Percentiles rank a stretch among this genome's conserved stretches.
Conservation (phyloP, 2,113 vertebrate genomes). For the Corythornis vintsioides region DNA sequence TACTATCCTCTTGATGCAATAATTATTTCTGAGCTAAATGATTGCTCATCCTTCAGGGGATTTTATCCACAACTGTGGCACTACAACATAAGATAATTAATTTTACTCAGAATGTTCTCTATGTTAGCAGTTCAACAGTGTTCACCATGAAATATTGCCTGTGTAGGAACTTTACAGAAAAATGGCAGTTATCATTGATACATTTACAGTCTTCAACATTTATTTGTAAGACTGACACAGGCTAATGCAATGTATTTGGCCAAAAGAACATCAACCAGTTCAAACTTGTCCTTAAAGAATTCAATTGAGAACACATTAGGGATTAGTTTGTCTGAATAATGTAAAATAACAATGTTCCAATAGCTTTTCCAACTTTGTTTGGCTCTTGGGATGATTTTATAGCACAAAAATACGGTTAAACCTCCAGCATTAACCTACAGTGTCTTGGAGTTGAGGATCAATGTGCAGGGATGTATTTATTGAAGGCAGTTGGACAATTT, state of each 20-base stretch:
- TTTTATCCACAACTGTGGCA: background rate
- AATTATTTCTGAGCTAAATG: background rate
- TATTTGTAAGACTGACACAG: background rate
- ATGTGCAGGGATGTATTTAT: background rate
- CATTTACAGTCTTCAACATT: background rate
- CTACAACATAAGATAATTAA: background rate
- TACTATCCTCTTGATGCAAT: background rate
- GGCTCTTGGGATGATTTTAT: background rate
- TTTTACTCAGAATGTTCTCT: background rate
- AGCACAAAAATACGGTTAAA: background rate
- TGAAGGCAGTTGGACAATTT: background rate
- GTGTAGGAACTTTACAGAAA: background rate
- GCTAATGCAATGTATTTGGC: background rate
- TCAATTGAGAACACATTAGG: background rate
- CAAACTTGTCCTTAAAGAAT: background rate
- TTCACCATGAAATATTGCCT: background rate
- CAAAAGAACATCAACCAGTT: background rate
- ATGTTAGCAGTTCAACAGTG: rapidly evolving
- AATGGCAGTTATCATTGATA: background rate
- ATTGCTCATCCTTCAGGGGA: background rate
- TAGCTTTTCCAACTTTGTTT: background rate
- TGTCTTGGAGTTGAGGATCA: background rate
- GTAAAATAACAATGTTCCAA: background rate
- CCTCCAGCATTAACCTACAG: background rate
- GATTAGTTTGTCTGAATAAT: background rate